phyloP scores from a whole-genome alignment of 1,140 invertebrate species.

The Drosophila persimilis region DNA sequence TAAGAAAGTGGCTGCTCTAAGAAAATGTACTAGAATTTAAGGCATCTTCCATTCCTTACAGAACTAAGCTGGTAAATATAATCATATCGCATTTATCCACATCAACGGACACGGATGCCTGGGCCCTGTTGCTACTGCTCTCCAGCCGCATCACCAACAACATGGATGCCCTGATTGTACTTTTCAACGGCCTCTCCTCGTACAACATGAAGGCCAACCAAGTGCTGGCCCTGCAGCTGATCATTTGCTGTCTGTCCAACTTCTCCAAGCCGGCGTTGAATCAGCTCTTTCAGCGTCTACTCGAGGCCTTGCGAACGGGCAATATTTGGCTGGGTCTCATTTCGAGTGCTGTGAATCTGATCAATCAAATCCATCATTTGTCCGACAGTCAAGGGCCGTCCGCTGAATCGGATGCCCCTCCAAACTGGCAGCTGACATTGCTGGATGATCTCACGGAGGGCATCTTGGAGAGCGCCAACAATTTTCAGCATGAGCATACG shows the following conservation, averaged over 20 bases:
- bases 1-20: constrained; percentile 7
- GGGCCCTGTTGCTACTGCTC: constrained; percentile 62
- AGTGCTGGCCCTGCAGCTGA: constrained; percentile 58
- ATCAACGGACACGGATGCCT: constrained; percentile 77
- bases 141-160: constrained; percentile 77
- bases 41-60: constrained; percentile 26
- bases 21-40: not conserved
- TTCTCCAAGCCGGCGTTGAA: constrained; percentile 73
- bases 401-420: not conserved
- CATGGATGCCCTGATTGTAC: constrained; percentile 65
- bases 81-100: constrained; percentile 76
- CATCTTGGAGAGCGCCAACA: constrained; percentile 17
- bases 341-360: constrained; percentile 52
- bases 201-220: constrained; percentile 70
- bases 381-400: constrained; percentile 52
- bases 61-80: constrained; percentile 53
- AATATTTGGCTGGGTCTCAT: constrained; percentile 63
- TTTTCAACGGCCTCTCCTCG: constrained; percentile 61
- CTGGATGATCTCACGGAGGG: constrained; percentile 38
- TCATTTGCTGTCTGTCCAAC: constrained; percentile 51
- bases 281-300: constrained; percentile 60
- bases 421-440: constrained; percentile 46
- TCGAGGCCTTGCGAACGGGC: constrained; percentile 43
- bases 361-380: constrained; percentile 55
- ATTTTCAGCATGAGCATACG: constrained; percentile 54